Percentiles rank a stretch among this genome's conserved stretches.
These are phyloP conservation scores for Cyclopterus lumpus DNA, from an alignment of 2,797 vertebrate species.

Conservation along the genomic window DNA sequence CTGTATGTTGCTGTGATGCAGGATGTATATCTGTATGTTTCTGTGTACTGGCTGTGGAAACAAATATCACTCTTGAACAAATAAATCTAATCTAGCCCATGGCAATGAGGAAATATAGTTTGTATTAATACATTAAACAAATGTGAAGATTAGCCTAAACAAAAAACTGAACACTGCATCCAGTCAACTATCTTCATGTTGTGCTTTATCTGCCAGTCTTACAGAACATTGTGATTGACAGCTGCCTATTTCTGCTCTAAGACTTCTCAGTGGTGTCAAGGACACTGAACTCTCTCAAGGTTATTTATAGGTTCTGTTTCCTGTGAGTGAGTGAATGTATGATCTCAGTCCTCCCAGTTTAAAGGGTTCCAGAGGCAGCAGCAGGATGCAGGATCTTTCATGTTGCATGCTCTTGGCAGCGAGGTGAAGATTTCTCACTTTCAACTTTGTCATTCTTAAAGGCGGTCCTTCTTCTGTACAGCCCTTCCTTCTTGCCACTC, in stretches of 20 bases:
- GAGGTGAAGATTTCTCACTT: constrained; percentile 15
- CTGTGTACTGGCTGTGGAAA: background rate
- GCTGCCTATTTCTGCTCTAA: constrained; percentile 48
- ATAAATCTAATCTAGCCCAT: background rate
- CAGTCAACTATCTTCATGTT: constrained; percentile 31
- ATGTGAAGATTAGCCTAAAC: background rate
- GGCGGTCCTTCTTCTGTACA: constrained; percentile 22
- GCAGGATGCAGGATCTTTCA: constrained; percentile 27
- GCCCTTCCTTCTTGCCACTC: constrained; percentile 4
- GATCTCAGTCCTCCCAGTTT: constrained; percentile 23
- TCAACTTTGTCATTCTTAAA: constrained; percentile 25
- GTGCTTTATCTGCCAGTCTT: constrained; percentile 42
- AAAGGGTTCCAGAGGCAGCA: constrained; percentile 28
- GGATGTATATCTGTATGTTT: background rate
- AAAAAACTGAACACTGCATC: constrained; percentile 7
- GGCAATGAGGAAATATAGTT: background rate
- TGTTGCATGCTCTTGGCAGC: constrained; percentile 28
- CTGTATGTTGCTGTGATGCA: background rate
- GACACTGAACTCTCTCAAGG: constrained; percentile 46
- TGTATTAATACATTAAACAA: background rate
- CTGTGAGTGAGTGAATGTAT: constrained; percentile 19
- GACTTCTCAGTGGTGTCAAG: constrained; percentile 53
- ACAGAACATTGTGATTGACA: constrained; percentile 46
- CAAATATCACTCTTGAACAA: background rate
- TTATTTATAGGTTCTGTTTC: constrained; percentile 56